Evolutionary conservation across 2,888 invertebrate genomes (phyloP).

Genomic region (Halictus ligatus): DNA sequence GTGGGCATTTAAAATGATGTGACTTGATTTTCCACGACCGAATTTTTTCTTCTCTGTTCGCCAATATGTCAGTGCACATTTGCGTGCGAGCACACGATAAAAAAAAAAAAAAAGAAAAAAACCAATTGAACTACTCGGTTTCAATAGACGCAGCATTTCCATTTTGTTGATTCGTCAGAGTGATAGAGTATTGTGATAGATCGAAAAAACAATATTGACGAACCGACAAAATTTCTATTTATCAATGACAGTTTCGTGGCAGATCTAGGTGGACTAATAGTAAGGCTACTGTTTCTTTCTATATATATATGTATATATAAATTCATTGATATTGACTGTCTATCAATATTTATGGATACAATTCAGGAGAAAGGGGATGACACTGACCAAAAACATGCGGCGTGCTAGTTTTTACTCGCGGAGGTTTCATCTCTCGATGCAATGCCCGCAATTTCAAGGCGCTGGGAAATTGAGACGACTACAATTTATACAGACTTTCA

Average conservation of each 20-base stretch:
- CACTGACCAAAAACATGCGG: constrained; percentile 81
- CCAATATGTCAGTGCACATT: constrained; percentile 21
- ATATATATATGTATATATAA: not conserved
- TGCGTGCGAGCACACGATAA: constrained; percentile 42
- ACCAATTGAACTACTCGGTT: constrained; percentile 10
- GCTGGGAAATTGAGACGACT: constrained; percentile 61
- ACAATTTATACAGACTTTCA: not conserved
- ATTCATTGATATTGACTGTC: constrained; percentile 68
- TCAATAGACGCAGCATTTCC: not conserved
- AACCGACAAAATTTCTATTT: constrained; percentile 45
- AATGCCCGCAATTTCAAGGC: constrained; percentile 62
- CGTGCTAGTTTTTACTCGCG: constrained; percentile 77
- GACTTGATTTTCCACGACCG: constrained; percentile 32
- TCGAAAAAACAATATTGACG: constrained; percentile 26
- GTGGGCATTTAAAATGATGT: constrained; percentile 59
- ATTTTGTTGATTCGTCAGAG: constrained; percentile 48
- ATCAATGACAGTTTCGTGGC: not conserved
- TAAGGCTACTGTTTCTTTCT: constrained; percentile 40
- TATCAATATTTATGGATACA: constrained; percentile 69
- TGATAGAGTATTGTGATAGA: constrained; percentile 9
- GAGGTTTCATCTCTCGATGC: constrained; percentile 68
- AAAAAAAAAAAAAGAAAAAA: constrained; percentile 14
- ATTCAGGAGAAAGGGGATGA: constrained; percentile 70
- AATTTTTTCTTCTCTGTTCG: constrained; percentile 27
- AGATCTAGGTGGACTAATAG: constrained; percentile 35